Evolutionary conservation across 92 coral and sea anemone species (phyloP).

Genomic region (Porites lobata): DNA sequence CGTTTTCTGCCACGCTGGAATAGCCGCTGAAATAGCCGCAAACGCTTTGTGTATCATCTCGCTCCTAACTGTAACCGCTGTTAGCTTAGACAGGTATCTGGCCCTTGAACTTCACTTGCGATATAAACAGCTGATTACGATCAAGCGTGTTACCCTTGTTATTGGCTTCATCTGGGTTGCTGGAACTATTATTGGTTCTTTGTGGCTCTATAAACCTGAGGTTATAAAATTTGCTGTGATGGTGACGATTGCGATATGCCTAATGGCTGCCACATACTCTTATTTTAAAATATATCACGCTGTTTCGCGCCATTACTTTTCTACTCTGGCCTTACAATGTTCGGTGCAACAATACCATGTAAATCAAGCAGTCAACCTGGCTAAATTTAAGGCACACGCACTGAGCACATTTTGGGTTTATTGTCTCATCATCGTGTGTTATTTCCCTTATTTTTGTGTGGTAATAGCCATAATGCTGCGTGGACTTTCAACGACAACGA

Average conservation of each 20-base stretch:
- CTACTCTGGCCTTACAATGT: conserved; percentile 4
- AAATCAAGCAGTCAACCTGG: conserved; percentile 16
- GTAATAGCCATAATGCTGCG: background rate
- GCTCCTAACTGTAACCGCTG: conserved; percentile 38
- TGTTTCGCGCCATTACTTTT: conserved; percentile 30
- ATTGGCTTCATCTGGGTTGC: conserved; percentile 31
- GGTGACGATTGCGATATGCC: conserved; percentile 5
- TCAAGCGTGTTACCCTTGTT: conserved; percentile 22
- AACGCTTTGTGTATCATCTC: conserved; percentile 45
- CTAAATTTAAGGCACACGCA: conserved; percentile 29
- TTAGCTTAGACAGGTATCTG: conserved; percentile 49
- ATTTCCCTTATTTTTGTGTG: conserved; percentile 47
- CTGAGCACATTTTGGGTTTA: conserved; percentile 48
- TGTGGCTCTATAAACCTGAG: conserved; percentile 39
- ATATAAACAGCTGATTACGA: conserved; percentile 31
- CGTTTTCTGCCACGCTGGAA: conserved; percentile 41
- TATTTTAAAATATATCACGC: conserved; percentile 35
- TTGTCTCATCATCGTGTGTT: conserved; percentile 30
- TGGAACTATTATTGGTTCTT: conserved; percentile 13
- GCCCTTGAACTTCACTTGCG: conserved; percentile 47
- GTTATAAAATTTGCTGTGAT: conserved; percentile 20
- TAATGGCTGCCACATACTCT: conserved; percentile 11
- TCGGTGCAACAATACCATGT: background rate
- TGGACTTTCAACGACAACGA: conserved; percentile 4
- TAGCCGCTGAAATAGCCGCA: conserved; percentile 23